Evolutionary conservation across 2,113 vertebrate genomes (phyloP).

Genomic region (Formicarius rufipectus): DNA sequence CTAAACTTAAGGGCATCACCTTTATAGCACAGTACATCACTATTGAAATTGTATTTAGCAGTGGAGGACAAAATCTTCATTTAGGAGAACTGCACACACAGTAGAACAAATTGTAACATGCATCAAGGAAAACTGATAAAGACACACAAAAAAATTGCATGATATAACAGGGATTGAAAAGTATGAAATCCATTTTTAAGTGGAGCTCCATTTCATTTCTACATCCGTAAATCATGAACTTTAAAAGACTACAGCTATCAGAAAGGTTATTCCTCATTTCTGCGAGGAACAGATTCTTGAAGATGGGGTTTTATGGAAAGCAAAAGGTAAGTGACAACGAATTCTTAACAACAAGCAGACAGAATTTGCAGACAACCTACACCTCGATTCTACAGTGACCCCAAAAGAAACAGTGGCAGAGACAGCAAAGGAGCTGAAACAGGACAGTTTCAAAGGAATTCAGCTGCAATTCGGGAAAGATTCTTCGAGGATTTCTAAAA

Average conservation of each 20-base stretch:
- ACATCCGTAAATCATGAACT: not conserved
- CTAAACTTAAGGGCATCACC: not conserved
- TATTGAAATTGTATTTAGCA: not conserved
- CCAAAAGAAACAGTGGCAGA: not conserved
- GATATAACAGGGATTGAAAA: not conserved
- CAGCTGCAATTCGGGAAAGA: not conserved
- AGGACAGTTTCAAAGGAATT: not conserved
- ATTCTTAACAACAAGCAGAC: not conserved
- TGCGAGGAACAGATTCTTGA: not conserved
- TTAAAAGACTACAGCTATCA: not conserved
- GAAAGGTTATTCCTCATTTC: not conserved
- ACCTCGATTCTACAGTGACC: not conserved
- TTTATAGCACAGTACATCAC: not conserved
- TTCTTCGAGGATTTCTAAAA: not conserved
- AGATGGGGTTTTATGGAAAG: not conserved
- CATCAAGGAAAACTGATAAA: not conserved
- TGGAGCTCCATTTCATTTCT: not conserved
- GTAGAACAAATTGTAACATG: not conserved
- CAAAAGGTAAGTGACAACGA: not conserved
- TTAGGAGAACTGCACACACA: not conserved
- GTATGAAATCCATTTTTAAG: not conserved
- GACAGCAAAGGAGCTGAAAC: not conserved
- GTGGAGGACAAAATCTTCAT: not conserved
- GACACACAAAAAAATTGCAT: not conserved
- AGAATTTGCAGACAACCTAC: not conserved